Conservation (phyloP, 2,888 invertebrate species). For the Agrochola circellaris region DNA sequence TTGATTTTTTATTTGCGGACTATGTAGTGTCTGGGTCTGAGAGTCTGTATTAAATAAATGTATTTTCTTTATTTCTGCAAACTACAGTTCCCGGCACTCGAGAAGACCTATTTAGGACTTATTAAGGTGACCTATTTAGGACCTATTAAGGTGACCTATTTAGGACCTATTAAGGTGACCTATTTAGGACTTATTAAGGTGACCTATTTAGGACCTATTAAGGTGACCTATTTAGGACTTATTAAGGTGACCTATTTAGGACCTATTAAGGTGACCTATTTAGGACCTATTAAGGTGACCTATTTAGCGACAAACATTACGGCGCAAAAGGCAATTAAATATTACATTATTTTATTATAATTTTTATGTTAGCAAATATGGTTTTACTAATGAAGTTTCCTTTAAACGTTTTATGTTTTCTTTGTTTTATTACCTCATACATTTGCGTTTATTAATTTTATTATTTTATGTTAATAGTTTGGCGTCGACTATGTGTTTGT, state of each 20-base stretch:
- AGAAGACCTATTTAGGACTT: neutral
- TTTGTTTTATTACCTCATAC: constrained; percentile 23
- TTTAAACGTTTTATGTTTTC: constrained; percentile 20
- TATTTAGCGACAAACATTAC: neutral
- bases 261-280: neutral
- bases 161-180: neutral
- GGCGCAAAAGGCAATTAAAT: neutral
- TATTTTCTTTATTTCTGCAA: neutral
- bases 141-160: neutral
- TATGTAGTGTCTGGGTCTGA: too few relatives aligned
- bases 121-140: neutral
- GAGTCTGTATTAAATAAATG: neutral
- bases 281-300: neutral
- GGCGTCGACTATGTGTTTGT: neutral
- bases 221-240: neutral
- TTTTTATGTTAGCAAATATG: constrained; percentile 15
- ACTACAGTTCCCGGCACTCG: neutral
- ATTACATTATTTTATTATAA: neutral
- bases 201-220: neutral
- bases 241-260: neutral
- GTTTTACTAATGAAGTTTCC: constrained; percentile 10
- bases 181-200: neutral
- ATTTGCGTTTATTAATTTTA: constrained; percentile 17
- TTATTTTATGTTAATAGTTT: constrained; percentile 25
- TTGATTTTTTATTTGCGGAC: neutral